A percentile compares a stretch with the other conserved stretches of the same genome.
Evolutionary conservation across 2,888 invertebrate genomes (phyloP).

Genomic region (Phytoseiulus persimilis): DNA sequence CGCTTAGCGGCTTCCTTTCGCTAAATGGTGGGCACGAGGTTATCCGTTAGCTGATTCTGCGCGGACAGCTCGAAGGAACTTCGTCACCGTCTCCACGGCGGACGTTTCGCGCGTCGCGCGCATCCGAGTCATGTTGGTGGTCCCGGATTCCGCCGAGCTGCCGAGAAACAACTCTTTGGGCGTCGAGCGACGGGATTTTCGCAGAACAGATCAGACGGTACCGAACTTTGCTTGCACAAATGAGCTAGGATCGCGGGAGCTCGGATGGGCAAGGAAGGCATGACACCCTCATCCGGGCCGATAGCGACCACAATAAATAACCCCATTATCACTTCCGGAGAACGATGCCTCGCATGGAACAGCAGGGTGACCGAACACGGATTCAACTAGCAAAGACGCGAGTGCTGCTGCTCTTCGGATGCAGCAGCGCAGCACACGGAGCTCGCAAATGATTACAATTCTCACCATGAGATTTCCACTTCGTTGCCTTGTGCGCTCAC

Average conservation of each 20-base stretch:
- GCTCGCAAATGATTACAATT: not conserved
- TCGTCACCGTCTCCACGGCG: not conserved
- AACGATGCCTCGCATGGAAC: conserved; percentile 5
- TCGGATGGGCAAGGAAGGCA: conserved; percentile 5
- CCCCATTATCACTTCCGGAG: conserved; percentile 5
- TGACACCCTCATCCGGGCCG: not conserved
- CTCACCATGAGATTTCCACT: not conserved
- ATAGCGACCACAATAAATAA: conserved; percentile 5
- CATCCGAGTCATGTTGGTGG: no score
- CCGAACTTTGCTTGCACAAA: conserved; percentile 5
- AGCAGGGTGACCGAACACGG: conserved; percentile 5
- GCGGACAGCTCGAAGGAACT: not conserved
- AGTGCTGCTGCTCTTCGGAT: not conserved
- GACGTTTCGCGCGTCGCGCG: not conserved
- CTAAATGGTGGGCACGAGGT: conserved; percentile 37
- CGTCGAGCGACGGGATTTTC: not conserved
- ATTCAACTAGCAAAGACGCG: not conserved
- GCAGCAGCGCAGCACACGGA: not conserved
- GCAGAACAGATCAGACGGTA: not conserved
- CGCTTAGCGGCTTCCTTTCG: conserved; percentile 33
- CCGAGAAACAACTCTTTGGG: not conserved
- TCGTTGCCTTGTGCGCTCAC: no score
- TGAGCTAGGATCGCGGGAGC: not conserved
- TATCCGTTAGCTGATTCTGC: not conserved
- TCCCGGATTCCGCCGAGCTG: no score